A percentile compares a stretch with the other conserved stretches of the same genome.
These are phyloP conservation scores for Heterodera schachtii DNA, from an alignment of 1,140 invertebrate genomes.

Conservation along the genomic window DNA sequence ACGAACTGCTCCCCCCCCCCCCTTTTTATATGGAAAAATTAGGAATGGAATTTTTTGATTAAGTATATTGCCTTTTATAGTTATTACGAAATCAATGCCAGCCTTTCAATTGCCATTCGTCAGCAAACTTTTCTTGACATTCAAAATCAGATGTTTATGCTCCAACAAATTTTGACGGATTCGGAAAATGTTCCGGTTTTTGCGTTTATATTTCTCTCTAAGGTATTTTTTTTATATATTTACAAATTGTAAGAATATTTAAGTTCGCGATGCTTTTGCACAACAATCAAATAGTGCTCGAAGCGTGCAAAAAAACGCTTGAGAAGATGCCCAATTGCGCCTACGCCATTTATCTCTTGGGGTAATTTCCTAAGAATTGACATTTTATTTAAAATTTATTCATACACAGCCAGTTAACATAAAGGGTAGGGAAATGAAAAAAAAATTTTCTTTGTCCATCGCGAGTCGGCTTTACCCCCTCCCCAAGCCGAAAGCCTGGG, in stretches of 20 bases:
- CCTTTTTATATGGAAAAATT: too few relatives aligned
- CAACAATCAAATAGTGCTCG: constrained; percentile 29
- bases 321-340: constrained; percentile 28
- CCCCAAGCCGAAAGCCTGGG: too few relatives aligned
- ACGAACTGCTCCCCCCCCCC: too few relatives aligned
- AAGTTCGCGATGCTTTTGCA: constrained; percentile 27
- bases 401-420: too few relatives aligned
- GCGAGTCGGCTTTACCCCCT: too few relatives aligned
- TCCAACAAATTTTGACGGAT: constrained; percentile 3
- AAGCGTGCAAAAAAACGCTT: constrained; percentile 20
- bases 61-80: constrained; percentile 2
- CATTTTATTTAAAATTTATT: neutral
- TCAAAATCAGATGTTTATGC: constrained; percentile 8
- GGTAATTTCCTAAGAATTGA: constrained; percentile 7
- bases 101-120: constrained; percentile 9
- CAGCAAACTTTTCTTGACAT: constrained; percentile 9
- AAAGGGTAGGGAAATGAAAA: too few relatives aligned
- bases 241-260: neutral
- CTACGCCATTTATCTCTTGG: constrained; percentile 31
- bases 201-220: constrained; percentile 24
- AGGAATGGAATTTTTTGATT: neutral
- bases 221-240: neutral
- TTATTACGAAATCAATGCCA: constrained; percentile 18
- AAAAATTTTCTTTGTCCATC: too few relatives aligned
- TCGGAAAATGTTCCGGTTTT: constrained; percentile 22